Base-by-base conservation (phyloP, 2,113 vertebrate species). In the Tachuris rubrigastra region DNA sequence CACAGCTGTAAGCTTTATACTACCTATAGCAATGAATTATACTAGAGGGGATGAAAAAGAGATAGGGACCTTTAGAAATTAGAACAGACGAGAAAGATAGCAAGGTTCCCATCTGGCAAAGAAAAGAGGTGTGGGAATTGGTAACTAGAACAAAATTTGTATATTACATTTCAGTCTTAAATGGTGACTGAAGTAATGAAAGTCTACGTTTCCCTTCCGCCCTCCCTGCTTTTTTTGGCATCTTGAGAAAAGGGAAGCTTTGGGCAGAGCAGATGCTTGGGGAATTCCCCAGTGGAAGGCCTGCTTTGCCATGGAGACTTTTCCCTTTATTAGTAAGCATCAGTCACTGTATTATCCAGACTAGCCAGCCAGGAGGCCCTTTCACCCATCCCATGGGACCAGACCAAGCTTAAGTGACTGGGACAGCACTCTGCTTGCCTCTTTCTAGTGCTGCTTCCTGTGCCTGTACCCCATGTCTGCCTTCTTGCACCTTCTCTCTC, bases 241-340 rank as follows among this genome's bases (percentile, higher is more conserved):
- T 90, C 89, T 95, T 90, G 91, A 97, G 94, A 95, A 97, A 93
- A 95, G 86, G 80, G 94, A 97, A 97, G 90, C 72, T 93, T 92
- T 78, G 69, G 47, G 73, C 68, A 89, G 47, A 90, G 76, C 68
- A 95, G 91, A 95, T 83, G 8, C 63, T 73, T 78, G 93, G 95
- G 96, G 95, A 97, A 96, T 96, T 96, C 95, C 96, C 96, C 91
- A 67, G 93, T 87, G 73, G 93, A 94, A 95, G 72, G 73, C 37
- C 21, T 91, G 28, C 73, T 87, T 89, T 95, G 60, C 80, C 9
- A 3, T 82, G 47, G 84, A 95, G 89, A 79, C 63, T 94, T 91
- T 91, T 95, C 53, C 58, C 73, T 89, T 84, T 87, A 68, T 87
- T 93, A 82, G 63, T 74, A 86, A 96, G 46, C 21, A 37, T 77